phyloP scores from a whole-genome alignment of 2,888 invertebrate species.

The Coelopa pilipes region DNA sequence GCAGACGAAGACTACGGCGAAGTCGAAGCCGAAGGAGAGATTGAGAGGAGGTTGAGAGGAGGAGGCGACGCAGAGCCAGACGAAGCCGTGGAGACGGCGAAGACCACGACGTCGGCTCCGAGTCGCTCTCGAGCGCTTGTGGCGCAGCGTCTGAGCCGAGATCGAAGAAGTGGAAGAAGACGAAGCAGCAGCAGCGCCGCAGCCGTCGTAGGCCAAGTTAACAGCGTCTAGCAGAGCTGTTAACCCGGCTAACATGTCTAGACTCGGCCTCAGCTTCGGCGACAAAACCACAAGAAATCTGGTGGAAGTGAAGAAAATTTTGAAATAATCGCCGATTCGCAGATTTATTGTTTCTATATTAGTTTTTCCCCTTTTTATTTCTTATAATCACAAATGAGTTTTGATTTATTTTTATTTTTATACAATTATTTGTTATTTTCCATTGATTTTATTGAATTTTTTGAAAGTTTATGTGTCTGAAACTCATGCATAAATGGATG shows the following conservation, averaged over 20 bases:
- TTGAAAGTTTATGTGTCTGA: no score
- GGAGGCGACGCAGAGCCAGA: background rate
- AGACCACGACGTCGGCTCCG: conserved; percentile 15
- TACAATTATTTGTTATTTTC: no score
- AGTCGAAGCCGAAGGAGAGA: conserved; percentile 16
- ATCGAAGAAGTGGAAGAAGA: conserved; percentile 7
- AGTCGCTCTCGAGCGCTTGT: conserved; percentile 38
- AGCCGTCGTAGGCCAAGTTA: background rate
- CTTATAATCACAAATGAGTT: no score
- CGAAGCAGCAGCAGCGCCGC: background rate
- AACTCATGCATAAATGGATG: no score
- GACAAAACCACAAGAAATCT: background rate
- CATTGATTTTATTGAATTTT: no score
- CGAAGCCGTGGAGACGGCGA: background rate
- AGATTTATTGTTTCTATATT: no score
- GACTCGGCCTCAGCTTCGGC: background rate
- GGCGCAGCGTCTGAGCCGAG: conserved; percentile 14
- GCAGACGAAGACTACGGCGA: conserved; percentile 9
- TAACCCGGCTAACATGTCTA: background rate
- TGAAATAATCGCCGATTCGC: no score
- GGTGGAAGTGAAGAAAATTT: no score
- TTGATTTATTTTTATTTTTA: no score
- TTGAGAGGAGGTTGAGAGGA: conserved; percentile 12
- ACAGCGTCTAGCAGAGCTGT: background rate
- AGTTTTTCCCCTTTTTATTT: no score